phyloP scores from a whole-genome alignment of 2,888 invertebrate species.

The Acronicta aceris region DNA sequence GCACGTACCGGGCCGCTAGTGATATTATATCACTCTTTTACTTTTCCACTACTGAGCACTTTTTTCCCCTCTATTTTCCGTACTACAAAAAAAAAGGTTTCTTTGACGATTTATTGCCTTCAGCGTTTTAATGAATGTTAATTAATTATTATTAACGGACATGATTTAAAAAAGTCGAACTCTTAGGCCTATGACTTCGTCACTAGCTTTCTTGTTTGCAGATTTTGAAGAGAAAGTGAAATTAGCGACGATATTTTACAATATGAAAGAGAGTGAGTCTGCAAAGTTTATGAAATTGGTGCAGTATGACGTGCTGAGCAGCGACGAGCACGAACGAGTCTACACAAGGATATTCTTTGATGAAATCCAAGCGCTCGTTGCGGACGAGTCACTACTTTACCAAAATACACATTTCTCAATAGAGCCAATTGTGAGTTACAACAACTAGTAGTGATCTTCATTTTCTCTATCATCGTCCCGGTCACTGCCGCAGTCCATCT shows the following conservation, averaged over 20 bases:
- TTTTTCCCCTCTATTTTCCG: no score
- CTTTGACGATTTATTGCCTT: no score
- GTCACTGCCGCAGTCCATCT: no score
- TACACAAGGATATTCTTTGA: slow-evolving; percentile 84
- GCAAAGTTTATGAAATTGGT: slow-evolving; percentile 75
- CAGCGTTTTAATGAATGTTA: no score
- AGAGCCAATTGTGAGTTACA: slow-evolving; percentile 83
- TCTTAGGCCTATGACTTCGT: neutral
- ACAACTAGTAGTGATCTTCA: neutral
- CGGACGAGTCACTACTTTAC: slow-evolving; percentile 77
- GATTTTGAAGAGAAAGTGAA: slow-evolving; percentile 84
- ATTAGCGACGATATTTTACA: slow-evolving; percentile 75
- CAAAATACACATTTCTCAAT: slow-evolving; percentile 85
- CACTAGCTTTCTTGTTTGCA: slow-evolving; percentile 37
- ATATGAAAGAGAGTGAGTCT: slow-evolving; percentile 76
- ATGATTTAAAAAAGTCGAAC: no score
- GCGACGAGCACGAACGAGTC: slow-evolving; percentile 80
- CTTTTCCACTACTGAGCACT: no score
- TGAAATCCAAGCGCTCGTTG: slow-evolving; percentile 80
- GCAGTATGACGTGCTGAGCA: slow-evolving; percentile 79
- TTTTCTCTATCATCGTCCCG: neutral
- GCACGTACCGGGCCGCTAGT: no score
- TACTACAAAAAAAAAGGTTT: no score
- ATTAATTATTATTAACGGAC: no score
- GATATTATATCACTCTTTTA: no score